Conservation (phyloP, 2,797 vertebrate species). For the Okamejei kenojei region DNA sequence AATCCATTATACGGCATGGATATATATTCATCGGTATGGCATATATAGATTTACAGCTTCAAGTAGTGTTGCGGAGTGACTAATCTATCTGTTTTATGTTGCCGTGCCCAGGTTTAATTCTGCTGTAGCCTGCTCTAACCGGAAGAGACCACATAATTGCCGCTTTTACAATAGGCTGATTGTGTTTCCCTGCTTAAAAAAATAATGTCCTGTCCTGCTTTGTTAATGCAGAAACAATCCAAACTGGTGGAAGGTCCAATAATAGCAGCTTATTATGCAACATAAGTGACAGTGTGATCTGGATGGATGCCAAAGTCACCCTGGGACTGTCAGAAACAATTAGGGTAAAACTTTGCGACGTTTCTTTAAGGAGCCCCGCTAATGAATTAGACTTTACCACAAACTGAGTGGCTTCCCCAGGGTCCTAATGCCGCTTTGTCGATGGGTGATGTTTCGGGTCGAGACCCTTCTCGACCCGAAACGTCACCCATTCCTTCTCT, state of each 20-base stretch:
- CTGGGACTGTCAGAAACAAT: constrained; percentile 75
- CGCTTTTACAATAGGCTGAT: constrained; percentile 66
- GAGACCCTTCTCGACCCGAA: no score
- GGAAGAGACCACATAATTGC: constrained; percentile 58
- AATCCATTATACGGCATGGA: neutral
- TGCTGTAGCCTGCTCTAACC: constrained; percentile 43
- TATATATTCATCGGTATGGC: neutral
- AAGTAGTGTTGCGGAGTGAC: neutral
- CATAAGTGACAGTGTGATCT: constrained; percentile 78
- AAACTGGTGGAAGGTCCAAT: constrained; percentile 59
- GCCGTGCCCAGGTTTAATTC: neutral
- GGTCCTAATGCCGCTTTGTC: constrained; percentile 57
- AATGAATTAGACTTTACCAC: constrained; percentile 66
- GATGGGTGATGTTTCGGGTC: neutral
- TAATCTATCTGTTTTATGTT: neutral
- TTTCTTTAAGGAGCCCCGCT: constrained; percentile 63
- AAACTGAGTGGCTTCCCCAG: constrained; percentile 59
- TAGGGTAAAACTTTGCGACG: constrained; percentile 64
- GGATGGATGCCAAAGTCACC: constrained; percentile 64
- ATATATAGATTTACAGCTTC: neutral
- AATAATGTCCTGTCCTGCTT: constrained; percentile 81
- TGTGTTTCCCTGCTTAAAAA: constrained; percentile 63
- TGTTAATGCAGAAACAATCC: constrained; percentile 72
- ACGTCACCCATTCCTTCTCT: no score
- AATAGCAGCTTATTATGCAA: constrained; percentile 88